Evolutionary conservation across 2,888 invertebrate species (phyloP).

Genomic region (Ennomos quercinarius): DNA sequence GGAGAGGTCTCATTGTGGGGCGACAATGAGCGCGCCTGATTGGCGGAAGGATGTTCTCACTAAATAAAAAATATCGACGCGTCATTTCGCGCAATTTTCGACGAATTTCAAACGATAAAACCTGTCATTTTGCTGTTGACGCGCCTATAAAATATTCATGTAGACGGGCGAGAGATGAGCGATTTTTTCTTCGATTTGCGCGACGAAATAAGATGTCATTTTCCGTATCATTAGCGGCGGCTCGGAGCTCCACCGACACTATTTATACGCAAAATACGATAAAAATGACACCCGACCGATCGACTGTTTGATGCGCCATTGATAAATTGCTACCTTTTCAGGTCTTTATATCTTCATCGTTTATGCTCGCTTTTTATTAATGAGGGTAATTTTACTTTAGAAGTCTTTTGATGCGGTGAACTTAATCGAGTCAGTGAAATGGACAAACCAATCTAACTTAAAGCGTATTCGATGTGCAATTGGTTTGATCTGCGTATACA

Average conservation of each 20-base stretch:
- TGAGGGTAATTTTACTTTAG: slow-evolving; percentile 31
- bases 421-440: slow-evolving; percentile 25
- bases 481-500: slow-evolving; percentile 31
- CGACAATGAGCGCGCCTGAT: slow-evolving; percentile 83
- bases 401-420: slow-evolving; percentile 21
- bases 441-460: slow-evolving; percentile 21
- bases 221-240: slow-evolving; percentile 86
- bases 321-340: slow-evolving; percentile 83
- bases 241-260: slow-evolving; percentile 79
- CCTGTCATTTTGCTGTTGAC: slow-evolving; percentile 85
- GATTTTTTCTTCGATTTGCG: slow-evolving; percentile 85
- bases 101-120: slow-evolving; percentile 85
- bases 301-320: slow-evolving; percentile 83
- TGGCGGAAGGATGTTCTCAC: slow-evolving; percentile 85
- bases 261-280: slow-evolving; percentile 85
- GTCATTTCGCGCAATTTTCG: slow-evolving; percentile 84
- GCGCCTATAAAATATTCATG: slow-evolving; percentile 86
- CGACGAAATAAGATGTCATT: slow-evolving; percentile 86
- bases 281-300: slow-evolving; percentile 82
- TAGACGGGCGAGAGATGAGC: slow-evolving; percentile 82
- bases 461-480: slow-evolving; percentile 24
- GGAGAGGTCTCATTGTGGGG: slow-evolving; percentile 74
- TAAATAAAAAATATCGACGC: slow-evolving; percentile 85
- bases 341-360: slow-evolving; percentile 64
- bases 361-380: slow-evolving; percentile 50